phyloP scores from a whole-genome alignment of 1,140 invertebrate genomes.

The Manduca sexta region DNA sequence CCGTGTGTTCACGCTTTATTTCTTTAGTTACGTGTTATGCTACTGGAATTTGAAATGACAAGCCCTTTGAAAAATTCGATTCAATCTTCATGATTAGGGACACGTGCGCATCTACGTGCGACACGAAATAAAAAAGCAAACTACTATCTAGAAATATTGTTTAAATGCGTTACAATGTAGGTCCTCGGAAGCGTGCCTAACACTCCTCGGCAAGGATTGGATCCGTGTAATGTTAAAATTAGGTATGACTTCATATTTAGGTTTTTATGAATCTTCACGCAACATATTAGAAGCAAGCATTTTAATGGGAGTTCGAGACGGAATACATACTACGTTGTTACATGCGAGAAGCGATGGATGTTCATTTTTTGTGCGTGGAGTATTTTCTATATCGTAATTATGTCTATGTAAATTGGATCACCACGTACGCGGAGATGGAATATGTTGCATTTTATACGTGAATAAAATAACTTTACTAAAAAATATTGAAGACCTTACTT shows the following conservation, averaged over 20 bases:
- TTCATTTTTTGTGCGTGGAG: slow-evolving; percentile 19
- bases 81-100: slow-evolving; percentile 1
- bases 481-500: not conserved
- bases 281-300: slow-evolving; percentile 14
- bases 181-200: no score
- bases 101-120: not conserved
- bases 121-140: not conserved
- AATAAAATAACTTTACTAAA: no score
- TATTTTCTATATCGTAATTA: slow-evolving; percentile 27
- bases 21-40: slow-evolving; percentile 11
- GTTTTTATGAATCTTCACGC: slow-evolving; percentile 12
- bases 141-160: no score
- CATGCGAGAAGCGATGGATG: slow-evolving; percentile 6
- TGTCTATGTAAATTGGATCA: slow-evolving; percentile 49
- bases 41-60: slow-evolving; percentile 7
- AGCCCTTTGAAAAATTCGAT: slow-evolving; percentile 1
- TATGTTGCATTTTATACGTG: no score
- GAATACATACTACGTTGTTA: slow-evolving; percentile 21
- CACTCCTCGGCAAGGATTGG: no score
- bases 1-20: slow-evolving; percentile 39
- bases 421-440: not conserved
- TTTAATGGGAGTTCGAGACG: slow-evolving; percentile 34
- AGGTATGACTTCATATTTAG: slow-evolving; percentile 21
- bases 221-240: no score
- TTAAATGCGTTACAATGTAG: no score